Conservation (phyloP, 2,888 invertebrate genomes). For the Drosophila multiciliata region DNA sequence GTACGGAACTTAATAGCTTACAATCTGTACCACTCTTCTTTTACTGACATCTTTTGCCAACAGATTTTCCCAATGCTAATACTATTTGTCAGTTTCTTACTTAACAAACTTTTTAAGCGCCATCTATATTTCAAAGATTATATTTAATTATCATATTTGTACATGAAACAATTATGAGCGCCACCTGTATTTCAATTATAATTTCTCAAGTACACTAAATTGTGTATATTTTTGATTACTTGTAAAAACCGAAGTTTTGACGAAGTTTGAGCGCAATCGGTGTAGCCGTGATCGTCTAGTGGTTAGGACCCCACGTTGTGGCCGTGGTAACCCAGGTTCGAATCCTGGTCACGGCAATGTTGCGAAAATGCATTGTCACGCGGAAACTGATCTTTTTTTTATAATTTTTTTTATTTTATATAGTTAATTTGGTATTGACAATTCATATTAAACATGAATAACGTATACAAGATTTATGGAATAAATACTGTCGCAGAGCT, state of each 20-base stretch:
- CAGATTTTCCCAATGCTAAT: neutral
- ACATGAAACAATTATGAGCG: neutral
- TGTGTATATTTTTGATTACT: neutral
- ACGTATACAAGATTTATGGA: neutral
- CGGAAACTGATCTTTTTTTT: conserved; percentile 41
- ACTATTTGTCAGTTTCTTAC: neutral
- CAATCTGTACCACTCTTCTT: neutral
- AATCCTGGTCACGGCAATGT: conserved; percentile 83
- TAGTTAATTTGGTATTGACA: neutral
- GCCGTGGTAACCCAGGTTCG: conserved; percentile 85
- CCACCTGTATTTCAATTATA: conserved; percentile 23
- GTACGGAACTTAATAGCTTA: neutral
- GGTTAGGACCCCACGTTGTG: conserved; percentile 85
- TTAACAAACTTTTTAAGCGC: neutral
- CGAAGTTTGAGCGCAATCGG: accelerated
- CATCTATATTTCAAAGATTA: neutral
- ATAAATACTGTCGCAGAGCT: neutral
- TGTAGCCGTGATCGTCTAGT: conserved; percentile 85
- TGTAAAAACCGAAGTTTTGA: conserved; percentile 86
- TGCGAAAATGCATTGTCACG: conserved; percentile 76
- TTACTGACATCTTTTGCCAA: neutral
- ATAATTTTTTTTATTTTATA: neutral
- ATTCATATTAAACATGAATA: neutral
- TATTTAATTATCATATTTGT: neutral
- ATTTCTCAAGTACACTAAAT: neutral